Conservation (phyloP, 1,140 invertebrate genomes). For the Euura saliciscinereae region DNA sequence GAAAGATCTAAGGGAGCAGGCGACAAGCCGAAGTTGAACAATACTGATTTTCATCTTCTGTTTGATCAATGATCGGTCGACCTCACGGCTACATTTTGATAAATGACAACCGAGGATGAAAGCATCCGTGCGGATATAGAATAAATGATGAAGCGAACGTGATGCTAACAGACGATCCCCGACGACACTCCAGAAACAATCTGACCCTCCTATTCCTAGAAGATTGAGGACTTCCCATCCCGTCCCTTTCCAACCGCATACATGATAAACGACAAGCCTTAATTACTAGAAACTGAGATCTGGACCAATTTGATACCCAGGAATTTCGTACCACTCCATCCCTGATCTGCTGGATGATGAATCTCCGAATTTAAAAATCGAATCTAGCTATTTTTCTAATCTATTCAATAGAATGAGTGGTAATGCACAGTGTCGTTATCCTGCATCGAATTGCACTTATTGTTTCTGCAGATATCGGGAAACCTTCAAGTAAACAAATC, state of each 20-base stretch:
- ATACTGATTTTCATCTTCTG: not conserved
- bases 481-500: too few species aligned
- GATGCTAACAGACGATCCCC: not conserved
- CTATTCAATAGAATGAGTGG: too few species aligned
- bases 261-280: not conserved
- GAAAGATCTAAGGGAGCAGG: not conserved
- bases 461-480: too few species aligned
- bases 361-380: too few species aligned
- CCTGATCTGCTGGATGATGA: too few species aligned
- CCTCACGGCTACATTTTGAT: not conserved
- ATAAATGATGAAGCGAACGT: not conserved
- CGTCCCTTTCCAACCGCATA: not conserved
- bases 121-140: not conserved
- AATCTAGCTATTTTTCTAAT: too few species aligned
- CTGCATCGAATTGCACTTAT: too few species aligned
- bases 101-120: not conserved
- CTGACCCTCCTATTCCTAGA: not conserved
- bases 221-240: not conserved
- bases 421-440: too few species aligned
- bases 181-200: not conserved
- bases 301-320: too few species aligned
- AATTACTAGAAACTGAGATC: not conserved
- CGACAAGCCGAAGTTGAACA: not conserved
- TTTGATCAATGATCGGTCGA: not conserved
- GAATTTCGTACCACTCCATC: too few species aligned